A percentile compares a stretch with the other conserved stretches of the same genome.
phyloP scores from a whole-genome alignment of 2,797 vertebrate species.

The Danio kyathit region DNA sequence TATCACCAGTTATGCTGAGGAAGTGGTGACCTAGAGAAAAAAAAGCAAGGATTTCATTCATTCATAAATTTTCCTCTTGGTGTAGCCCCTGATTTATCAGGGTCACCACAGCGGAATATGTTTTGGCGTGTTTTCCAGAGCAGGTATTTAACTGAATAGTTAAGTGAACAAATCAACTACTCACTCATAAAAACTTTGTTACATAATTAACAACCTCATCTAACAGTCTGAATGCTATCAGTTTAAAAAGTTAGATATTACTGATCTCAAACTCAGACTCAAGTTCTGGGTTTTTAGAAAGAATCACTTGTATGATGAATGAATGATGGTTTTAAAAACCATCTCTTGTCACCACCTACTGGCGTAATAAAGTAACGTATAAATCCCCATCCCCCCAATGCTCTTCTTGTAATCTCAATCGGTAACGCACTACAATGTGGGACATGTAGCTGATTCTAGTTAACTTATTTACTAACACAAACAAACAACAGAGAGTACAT shows the following conservation, averaged over 20 bases:
- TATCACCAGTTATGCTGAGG: conserved; percentile 60
- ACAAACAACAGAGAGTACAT: no score
- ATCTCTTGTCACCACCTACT: background rate
- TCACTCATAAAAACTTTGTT: background rate
- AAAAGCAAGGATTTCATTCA: background rate
- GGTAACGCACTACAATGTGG: no score
- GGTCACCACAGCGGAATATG: no score
- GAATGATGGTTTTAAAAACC: background rate
- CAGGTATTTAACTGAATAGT: background rate
- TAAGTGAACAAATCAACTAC: background rate
- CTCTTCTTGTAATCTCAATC: no score
- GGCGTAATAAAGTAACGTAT: background rate
- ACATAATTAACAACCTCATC: background rate
- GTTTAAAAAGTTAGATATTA: background rate
- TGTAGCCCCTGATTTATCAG: no score
- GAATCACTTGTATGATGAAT: background rate
- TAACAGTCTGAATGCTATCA: background rate
- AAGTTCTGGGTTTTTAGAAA: background rate
- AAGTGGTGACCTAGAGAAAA: conserved; percentile 71
- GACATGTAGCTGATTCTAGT: no score
- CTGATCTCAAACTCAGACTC: background rate
- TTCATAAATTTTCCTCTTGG: background rate
- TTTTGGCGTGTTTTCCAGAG: no score
- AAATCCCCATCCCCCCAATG: background rate
- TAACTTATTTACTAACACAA: no score